Conservation (phyloP, 2,888 invertebrate genomes). For the Homarus gammarus region DNA sequence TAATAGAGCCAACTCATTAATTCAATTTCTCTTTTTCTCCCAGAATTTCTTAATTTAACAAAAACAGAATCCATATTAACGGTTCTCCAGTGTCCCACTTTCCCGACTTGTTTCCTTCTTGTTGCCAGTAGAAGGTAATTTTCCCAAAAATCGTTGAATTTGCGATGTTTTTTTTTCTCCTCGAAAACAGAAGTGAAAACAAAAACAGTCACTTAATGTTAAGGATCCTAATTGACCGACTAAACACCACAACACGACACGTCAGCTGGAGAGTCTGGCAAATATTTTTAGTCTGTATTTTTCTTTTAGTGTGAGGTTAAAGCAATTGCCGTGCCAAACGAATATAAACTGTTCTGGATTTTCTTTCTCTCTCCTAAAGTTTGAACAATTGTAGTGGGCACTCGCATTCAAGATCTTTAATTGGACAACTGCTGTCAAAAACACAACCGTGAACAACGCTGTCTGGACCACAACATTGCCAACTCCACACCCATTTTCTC, state of each 20-base stretch:
- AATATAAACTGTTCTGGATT: constrained; percentile 35
- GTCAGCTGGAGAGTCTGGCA: constrained; percentile 14
- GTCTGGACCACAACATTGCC: not conserved
- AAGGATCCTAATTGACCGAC: constrained; percentile 7
- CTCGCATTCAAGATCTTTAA: constrained; percentile 19
- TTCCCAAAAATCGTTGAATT: constrained; percentile 9
- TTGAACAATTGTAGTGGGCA: constrained; percentile 23
- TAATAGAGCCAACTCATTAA: too few relatives aligned
- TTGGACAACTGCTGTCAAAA: constrained; percentile 23
- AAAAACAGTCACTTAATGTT: not conserved
- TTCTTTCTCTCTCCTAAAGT: constrained; percentile 26
- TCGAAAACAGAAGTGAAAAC: constrained; percentile 29
- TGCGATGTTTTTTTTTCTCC: constrained; percentile 4
- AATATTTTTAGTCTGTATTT: constrained; percentile 26
- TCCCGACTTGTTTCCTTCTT: not conserved
- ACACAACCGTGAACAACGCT: not conserved
- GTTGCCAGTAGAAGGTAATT: not conserved
- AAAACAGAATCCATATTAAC: too few relatives aligned
- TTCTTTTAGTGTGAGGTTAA: constrained; percentile 22
- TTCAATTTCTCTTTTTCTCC: too few relatives aligned
- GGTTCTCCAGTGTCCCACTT: not conserved
- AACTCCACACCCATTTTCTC: not conserved
- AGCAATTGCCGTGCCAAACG: not conserved
- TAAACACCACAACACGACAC: constrained; percentile 17
- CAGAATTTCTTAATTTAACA: too few relatives aligned